Percentiles rank a stretch among this genome's conserved stretches.
Conservation (phyloP, 2,888 invertebrate species). For the Nomada lathburiana region DNA sequence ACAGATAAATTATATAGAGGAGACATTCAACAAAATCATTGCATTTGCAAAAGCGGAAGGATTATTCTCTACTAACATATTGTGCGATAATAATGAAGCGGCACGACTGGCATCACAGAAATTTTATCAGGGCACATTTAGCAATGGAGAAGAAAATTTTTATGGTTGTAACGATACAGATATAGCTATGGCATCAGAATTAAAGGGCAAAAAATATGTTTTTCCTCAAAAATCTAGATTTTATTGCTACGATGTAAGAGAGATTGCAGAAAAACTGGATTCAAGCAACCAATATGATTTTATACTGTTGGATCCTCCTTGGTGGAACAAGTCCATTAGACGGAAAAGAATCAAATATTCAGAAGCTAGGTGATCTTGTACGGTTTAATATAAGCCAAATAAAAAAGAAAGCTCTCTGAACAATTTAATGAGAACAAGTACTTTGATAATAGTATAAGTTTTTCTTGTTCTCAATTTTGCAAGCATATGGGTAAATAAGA, state of each 20-base stretch:
- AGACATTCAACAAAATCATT: conserved; percentile 72
- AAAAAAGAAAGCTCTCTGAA: conserved; percentile 58
- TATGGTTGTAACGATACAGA: conserved; percentile 87
- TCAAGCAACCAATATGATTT: conserved; percentile 89
- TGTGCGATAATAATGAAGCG: conserved; percentile 79
- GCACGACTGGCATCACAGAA: conserved; percentile 81
- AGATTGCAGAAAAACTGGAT: conserved; percentile 86
- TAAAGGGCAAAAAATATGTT: conserved; percentile 86
- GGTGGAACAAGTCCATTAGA: conserved; percentile 97
- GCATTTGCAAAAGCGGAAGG: conserved; percentile 67
- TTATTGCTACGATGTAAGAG: conserved; percentile 88
- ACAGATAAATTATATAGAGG: conserved; percentile 78
- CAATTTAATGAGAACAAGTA: conserved; percentile 60
- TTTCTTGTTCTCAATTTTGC: conserved; percentile 61
- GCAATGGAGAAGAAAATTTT: conserved; percentile 76
- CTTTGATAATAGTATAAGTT: conserved; percentile 65
- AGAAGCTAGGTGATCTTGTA: conserved; percentile 86
- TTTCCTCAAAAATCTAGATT: conserved; percentile 89
- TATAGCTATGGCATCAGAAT: conserved; percentile 85
- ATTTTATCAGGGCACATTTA: conserved; percentile 83
- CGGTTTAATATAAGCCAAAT: conserved; percentile 55
- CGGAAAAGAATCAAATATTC: conserved; percentile 88
- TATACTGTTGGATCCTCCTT: conserved; percentile 96
- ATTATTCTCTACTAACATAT: conserved; percentile 68
- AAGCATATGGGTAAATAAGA: conserved; percentile 62